Percentiles rank a stretch among this genome's conserved stretches.
Conservation (phyloP, 1,140 invertebrate genomes). For the Aethina tumida region DNA sequence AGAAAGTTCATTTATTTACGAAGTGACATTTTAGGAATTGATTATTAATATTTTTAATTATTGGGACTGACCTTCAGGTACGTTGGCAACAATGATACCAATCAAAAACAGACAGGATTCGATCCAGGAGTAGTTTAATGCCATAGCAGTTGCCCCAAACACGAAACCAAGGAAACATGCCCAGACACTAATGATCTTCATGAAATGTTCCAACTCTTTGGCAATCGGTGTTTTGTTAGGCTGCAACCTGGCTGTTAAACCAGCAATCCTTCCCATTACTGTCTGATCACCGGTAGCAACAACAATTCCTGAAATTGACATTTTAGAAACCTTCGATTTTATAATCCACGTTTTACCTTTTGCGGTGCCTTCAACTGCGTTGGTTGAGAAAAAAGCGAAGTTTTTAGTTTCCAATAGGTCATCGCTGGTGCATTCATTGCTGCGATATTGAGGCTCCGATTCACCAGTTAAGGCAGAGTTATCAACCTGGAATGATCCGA, state of each 20-base stretch:
- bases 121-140: conserved; percentile 59
- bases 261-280: conserved; percentile 77
- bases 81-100: conserved; percentile 78
- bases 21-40: too few relatives aligned
- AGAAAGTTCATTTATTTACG: background rate
- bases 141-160: conserved; percentile 63
- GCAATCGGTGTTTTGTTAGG: conserved; percentile 67
- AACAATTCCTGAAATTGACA: conserved; percentile 43
- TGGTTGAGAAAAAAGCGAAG: conserved; percentile 70
- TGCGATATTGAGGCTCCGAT: conserved; percentile 58
- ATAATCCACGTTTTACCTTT: conserved; percentile 38
- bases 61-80: conserved; percentile 61
- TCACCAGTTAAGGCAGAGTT: conserved; percentile 62
- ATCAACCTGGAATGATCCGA: conserved; percentile 40
- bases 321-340: background rate
- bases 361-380: conserved; percentile 63
- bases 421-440: conserved; percentile 50
- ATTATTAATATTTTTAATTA: too few relatives aligned
- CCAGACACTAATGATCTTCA: conserved; percentile 63
- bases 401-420: conserved; percentile 68
- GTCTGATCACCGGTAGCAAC: conserved; percentile 72
- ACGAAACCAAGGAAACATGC: conserved; percentile 66
- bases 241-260: conserved; percentile 61
- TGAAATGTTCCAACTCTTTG: conserved; percentile 69
- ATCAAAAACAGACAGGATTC: conserved; percentile 75